Evolutionary conservation across 2,888 invertebrate genomes (phyloP), one percentile per base, ranked within the genome.

Genomic region (Melanostoma mellinum): DNA sequence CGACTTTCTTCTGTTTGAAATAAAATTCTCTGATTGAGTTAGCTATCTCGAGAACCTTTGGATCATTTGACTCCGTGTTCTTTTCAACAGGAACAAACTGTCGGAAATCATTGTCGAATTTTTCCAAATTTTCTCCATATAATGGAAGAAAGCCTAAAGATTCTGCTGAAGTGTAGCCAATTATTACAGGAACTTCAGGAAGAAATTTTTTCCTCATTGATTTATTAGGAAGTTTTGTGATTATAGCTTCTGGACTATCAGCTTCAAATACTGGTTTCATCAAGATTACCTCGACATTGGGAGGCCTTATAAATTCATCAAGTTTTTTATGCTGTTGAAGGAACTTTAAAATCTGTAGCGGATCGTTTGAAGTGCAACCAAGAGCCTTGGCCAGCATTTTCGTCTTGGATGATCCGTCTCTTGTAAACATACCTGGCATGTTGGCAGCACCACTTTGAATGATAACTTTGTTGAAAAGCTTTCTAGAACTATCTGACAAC

Each of bases 91-190:
- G 87, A 55, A 88, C 84, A n/a, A 87, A 5, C 60, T 74, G 63
- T 2, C 53, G 55, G 5, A 86, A 65, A 60, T 87, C 85, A 8
- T 79, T 50, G 10, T 86, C 76, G 3, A 85, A 75, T 4, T 75
- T 53, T 1, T 82, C 52, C 2, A 87, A 4, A 20, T 82, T 85
- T 35, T 84, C 67, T 20, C 38, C 50, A 3, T 6, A 38, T 38
- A 0, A 6, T 2, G 36, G 2, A 30, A 32, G 30, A 2, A 6
- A 3, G 1, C 92, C 90, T 1, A 93, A 71, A 0, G 92, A 93
- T 89, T 93, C 93, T 0, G 92, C 92, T 0, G 92, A 92, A 48
- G 91, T 92, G 0, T 92, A 85, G 9, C 93, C 93, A 46, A 92
- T 88, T 6, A 93, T 90, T 0, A 91, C 88, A 1, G 93, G 92